Evolutionary conservation across 37 sponge, comb jelly and placozoan genomes (phyloP), one percentile per base, ranked within the genome.

Genomic region (Cliona cf. orientalis): DNA sequence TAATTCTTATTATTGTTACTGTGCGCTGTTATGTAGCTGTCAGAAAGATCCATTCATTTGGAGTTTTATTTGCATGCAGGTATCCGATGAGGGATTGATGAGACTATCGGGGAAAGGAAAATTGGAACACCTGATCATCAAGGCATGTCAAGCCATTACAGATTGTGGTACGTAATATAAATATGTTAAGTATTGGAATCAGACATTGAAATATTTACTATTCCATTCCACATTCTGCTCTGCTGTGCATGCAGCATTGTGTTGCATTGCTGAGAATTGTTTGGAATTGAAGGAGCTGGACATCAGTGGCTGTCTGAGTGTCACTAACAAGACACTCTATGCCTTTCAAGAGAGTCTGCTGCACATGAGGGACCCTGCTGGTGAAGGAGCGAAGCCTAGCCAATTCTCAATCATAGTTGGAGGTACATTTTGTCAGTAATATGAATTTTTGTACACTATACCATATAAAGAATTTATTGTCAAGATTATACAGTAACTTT

Each of bases 261-360:
- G 31, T 23, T 41, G 3, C 69, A 9, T 43, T 43, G 1, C 71
- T 42, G 14, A 42, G 29, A 22, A 53, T 3, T 91, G 83, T 46
- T 29, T 61, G 0, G 12, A 29, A 22, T 74, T 91, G 45, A 38
- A 43, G 21, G 72, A 75, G 58, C 59, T 91, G 41, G 91, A 91
- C 31, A 31, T 86, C 9, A 69, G 80, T 77, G 91, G 91, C 22
- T 91, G 91, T 46, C 55, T 80, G 23, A 14, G 68, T 34, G 53
- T 91, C 38, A 76, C 79, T 42, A 69, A 81, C 38, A 44, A 63
- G 32, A 56, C 39, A 32, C 73, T 91, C 5, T 42, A 75, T n/a
- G 60, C 80, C 9, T 66, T 85, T 12, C 91, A 77, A 26, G 78
- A 81, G 57, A 59, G 11, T 17, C 42, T 86, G 59, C 43, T 79